Base-by-base conservation (phyloP, 2,797 vertebrate species). In the Channa striata region DNA sequence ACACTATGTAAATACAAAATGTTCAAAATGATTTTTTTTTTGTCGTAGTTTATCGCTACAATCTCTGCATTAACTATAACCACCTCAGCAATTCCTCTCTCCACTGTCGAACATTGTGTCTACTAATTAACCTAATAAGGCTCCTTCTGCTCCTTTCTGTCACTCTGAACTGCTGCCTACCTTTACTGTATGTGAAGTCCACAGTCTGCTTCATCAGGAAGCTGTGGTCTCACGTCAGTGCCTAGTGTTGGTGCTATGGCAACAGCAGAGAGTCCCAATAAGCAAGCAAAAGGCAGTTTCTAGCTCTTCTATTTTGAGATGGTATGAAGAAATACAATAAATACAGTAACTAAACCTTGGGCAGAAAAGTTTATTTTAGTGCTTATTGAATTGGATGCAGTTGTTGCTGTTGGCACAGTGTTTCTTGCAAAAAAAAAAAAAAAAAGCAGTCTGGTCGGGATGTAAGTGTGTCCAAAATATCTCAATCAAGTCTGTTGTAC, bases 201-300 rank as follows among this genome's bases (percentile, higher is more conserved):
- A 58, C n/a, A 16, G 53, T 66, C 46, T 47, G 34, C 34, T 50
- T 46, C 70, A 8, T 30, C 42, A 59, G 42, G 46, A 17, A 17
- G 30, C 40, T 34, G 13, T 54, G 40, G 36, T 53, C 10, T 65
- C 53, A 51, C 30, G 48, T 47, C 42, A 52, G 37, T 3, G 0
- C 50, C 20, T 12, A 58, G 57, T 25, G 8, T 51, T 11, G 70
- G 54, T 59, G 67, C 71, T 54, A 78, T 72, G 74, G 72, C 78
- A 78, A 84, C 74, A 68, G 61, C 51, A 34, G 47, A 19, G 46
- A 62, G 40, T 58, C 23, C 14, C 3, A 30, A 48, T 61, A 72
- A 65, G 54, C 48, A 47, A 53, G 54, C 37, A 50, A 72, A 59
- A 53, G n/a, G 49, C 40, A 52, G 16, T 57, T 10, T 52, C 11